Conservation (phyloP, 2,113 vertebrate species). For the Phalacrocorax pelagicus region DNA sequence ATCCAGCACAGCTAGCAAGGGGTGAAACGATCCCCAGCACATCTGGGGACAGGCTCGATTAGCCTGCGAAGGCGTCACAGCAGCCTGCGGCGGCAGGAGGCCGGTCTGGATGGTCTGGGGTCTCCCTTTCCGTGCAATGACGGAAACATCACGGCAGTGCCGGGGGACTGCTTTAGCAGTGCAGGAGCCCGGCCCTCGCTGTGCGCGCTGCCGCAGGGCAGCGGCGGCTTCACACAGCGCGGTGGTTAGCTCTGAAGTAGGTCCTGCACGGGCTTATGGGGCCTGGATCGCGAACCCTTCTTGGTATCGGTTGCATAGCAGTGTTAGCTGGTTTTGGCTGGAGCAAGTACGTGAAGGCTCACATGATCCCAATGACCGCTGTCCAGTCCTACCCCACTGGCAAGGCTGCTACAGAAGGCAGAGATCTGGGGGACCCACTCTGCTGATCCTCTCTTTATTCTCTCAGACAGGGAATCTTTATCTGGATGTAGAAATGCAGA, state of each 20-base stretch:
- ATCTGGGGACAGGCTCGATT: rapidly evolving
- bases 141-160: rapidly evolving
- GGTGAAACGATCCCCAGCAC: rapidly evolving
- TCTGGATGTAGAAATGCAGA: not conserved
- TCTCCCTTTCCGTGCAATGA: rapidly evolving
- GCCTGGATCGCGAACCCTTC: not conserved
- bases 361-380: not conserved
- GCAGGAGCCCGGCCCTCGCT: not conserved
- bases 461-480: not conserved
- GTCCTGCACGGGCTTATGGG: not conserved
- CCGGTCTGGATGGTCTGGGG: not conserved
- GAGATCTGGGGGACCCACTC: not conserved
- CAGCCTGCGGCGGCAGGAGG: not conserved
- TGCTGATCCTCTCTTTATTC: not conserved
- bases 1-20: not conserved
- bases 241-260: rapidly evolving
- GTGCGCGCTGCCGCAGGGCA: rapidly evolving
- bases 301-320: not conserved
- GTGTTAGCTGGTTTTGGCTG: not conserved
- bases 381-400: not conserved
- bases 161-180: rapidly evolving
- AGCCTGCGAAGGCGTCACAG: not conserved
- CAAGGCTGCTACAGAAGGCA: not conserved
- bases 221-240: rapidly evolving
- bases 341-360: not conserved